A percentile compares a stretch with the other conserved stretches of the same genome.
Conservation (phyloP, 2,797 vertebrate species). For the Sternarchorhynchus goeldii region DNA sequence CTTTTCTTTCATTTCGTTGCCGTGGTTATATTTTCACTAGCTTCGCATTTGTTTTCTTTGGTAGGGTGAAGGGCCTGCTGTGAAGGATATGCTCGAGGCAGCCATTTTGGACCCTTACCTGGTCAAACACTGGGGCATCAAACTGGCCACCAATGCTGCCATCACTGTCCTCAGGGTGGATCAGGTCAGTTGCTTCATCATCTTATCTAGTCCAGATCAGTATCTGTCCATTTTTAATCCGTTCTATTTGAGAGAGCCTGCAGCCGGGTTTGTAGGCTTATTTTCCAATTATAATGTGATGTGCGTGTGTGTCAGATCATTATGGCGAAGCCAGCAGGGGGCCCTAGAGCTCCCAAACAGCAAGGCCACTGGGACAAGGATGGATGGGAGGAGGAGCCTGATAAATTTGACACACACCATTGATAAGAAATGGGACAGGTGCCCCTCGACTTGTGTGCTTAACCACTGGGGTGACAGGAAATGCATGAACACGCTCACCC, state of each 20-base stretch:
- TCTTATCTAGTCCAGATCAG: neutral
- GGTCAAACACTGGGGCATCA: slow-evolving; percentile 95
- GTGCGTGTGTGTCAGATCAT: slow-evolving; percentile 81
- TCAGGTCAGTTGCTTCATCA: slow-evolving; percentile 79
- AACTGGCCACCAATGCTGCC: slow-evolving; percentile 93
- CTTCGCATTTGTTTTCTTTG: neutral
- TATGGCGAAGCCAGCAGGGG: slow-evolving; percentile 93
- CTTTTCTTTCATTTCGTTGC: neutral
- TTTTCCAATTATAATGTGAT: slow-evolving; percentile 20
- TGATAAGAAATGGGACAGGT: slow-evolving; percentile 71
- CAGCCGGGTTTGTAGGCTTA: neutral
- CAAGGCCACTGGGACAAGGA: slow-evolving; percentile 95
- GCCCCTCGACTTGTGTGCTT: slow-evolving; percentile 60
- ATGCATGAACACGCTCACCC: slow-evolving; percentile 64
- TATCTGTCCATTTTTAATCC: neutral
- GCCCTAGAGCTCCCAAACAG: slow-evolving; percentile 87
- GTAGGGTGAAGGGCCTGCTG: slow-evolving; percentile 85
- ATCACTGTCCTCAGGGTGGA: slow-evolving; percentile 95
- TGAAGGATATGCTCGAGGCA: slow-evolving; percentile 92
- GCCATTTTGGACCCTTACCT: slow-evolving; percentile 89
- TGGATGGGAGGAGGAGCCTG: slow-evolving; percentile 84
- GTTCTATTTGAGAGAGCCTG: slow-evolving; percentile 5
- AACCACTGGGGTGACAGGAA: slow-evolving; percentile 47
- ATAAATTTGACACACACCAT: slow-evolving; percentile 81
- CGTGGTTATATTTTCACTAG: neutral